Evolutionary conservation across 2,888 invertebrate species (phyloP), one percentile per base, ranked within the genome.

Genomic region (Laspeyria flexula): DNA sequence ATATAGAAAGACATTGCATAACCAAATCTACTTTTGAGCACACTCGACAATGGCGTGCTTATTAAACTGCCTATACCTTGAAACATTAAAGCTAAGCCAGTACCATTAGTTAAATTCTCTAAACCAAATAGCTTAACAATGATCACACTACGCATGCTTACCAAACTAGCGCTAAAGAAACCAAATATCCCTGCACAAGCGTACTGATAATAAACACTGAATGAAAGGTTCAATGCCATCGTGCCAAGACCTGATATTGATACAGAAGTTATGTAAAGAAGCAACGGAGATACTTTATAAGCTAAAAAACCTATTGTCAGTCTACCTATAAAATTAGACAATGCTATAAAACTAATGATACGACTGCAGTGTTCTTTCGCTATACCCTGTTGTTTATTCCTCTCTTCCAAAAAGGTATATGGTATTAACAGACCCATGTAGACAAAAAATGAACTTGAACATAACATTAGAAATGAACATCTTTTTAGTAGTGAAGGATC

Each of bases 61-160:
- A 88, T 10, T 62, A 87, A 72, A 64, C 81, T 81, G 18, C 85
- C 90, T 50, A 88, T 10, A 15, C 90, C 90, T 77, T 86, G 81
- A 75, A 88, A 89, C 55, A 88, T 47, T 60, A 90, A 63, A 60
- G 88, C 61, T 60, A 90, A 75, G 3, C 90, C 90, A 15, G 88
- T 88, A 18, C 81, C 86, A 69, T 89, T 90, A 13, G 90, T 90
- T 64, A 90, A 80, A 59, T 81, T 85, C 41, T 90, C 86, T 61
- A 90, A 77, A 5, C 90, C 90, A 59, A 83, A 90, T 25, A 88
- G 72, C 38, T 81, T 66, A 7, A 90, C 89, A 45, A 90, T 56
- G 15, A 81, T 72, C 58, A 86, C 62, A 71, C 86, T 84, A 64
- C 88, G 77, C 43, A 90, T 58, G 47, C 79, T 77, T 45, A 83